These are phyloP conservation scores for Fratercula arctica DNA, from an alignment of 2,797 vertebrate species.

Conservation along the genomic window DNA sequence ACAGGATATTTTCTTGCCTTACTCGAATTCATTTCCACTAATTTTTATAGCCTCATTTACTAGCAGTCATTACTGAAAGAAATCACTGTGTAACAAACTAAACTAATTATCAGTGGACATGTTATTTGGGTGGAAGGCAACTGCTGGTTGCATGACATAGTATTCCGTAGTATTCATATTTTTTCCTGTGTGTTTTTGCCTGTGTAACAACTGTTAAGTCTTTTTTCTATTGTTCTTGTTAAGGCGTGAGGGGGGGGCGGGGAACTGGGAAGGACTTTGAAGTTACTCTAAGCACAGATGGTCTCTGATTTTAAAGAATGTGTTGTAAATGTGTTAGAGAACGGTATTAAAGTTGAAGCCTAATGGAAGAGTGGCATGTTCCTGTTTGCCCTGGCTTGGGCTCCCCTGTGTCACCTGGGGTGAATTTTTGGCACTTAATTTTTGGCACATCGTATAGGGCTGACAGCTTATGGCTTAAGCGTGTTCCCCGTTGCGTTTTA, in stretches of 20 bases:
- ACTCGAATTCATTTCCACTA: not conserved
- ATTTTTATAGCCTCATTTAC: not conserved
- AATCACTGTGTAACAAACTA: not conserved
- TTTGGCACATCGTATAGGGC: not conserved
- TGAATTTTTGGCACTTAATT: not conserved
- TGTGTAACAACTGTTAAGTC: not conserved
- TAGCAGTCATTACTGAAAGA: not conserved
- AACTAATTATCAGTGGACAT: not conserved
- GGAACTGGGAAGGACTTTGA: not conserved
- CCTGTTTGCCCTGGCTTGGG: not conserved
- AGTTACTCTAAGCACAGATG: not conserved
- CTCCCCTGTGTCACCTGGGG: not conserved
- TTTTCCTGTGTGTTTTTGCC: not conserved
- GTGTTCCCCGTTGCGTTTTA: not conserved
- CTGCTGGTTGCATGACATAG: not conserved
- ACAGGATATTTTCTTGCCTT: not conserved
- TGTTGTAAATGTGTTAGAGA: not conserved
- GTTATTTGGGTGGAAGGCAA: constrained; percentile 15
- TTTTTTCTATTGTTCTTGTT: not conserved
- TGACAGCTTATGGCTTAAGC: not conserved
- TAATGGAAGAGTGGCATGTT: not conserved
- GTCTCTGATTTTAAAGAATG: not conserved
- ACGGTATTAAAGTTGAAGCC: not conserved
- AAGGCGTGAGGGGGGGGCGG: not conserved
- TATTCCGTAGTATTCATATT: not conserved